These are phyloP conservation scores for Drosophila ambigua DNA, from an alignment of 1,140 invertebrate species.

Conservation along the genomic window DNA sequence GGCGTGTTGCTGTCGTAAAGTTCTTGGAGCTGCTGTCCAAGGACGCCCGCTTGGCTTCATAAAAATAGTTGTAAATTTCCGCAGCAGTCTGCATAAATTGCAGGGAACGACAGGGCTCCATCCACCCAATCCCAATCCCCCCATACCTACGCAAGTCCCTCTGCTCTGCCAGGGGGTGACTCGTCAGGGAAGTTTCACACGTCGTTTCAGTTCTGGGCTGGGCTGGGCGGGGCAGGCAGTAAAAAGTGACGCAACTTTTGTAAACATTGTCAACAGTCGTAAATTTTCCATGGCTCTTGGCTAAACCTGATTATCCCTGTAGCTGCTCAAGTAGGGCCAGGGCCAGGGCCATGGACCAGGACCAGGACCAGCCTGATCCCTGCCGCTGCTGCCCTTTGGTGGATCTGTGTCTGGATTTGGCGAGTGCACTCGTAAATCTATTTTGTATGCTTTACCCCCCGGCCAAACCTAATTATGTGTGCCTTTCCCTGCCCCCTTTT, in stretches of 20 bases:
- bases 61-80: conserved; percentile 78
- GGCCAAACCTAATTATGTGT: conserved; percentile 22
- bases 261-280: conserved; percentile 76
- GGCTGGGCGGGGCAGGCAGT: conserved; percentile 14
- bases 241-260: conserved; percentile 74
- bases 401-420: conserved; percentile 1
- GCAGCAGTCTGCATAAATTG: conserved; percentile 72
- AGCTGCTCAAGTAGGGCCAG: conserved; percentile 26
- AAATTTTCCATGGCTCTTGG: conserved; percentile 44
- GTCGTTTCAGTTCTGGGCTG: conserved; percentile 59
- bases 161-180: no score
- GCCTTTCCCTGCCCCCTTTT: background rate
- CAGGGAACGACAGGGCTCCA: conserved; percentile 2
- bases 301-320: conserved; percentile 64
- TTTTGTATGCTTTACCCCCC: background rate
- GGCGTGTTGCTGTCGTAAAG: conserved; percentile 53
- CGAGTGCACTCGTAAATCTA: conserved; percentile 11
- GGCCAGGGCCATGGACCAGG: no score
- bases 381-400: no score
- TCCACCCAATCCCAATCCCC: background rate
- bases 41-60: conserved; percentile 68
- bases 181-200: conserved; percentile 67
- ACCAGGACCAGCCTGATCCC: conserved; percentile 4
- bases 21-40: conserved; percentile 38
- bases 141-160: no score